phyloP scores from a whole-genome alignment of 2,113 vertebrate genomes.

The Phrynosoma blainvillii region DNA sequence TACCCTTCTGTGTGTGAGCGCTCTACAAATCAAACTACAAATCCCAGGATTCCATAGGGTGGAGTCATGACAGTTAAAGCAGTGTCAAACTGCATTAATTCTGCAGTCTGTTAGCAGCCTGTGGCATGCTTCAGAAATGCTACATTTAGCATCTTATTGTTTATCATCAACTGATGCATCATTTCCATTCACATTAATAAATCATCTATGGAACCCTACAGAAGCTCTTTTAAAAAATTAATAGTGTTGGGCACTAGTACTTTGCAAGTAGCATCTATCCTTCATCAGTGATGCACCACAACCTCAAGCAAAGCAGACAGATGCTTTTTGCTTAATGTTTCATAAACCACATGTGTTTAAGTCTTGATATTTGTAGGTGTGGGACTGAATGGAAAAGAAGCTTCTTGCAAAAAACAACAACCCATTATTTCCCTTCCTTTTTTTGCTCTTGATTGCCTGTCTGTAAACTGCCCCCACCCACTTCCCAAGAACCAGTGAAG shows the following conservation, averaged over 20 bases:
- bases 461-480: no score
- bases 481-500: not conserved
- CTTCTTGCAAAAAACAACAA: not conserved
- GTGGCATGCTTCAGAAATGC: not conserved
- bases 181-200: not conserved
- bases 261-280: not conserved
- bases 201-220: not conserved
- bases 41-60: no score
- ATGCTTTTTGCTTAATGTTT: not conserved
- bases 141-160: not conserved
- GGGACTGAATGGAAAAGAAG: slow-evolving; percentile 38
- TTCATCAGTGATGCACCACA: not conserved
- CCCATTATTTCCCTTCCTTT: not conserved
- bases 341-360: slow-evolving; percentile 18
- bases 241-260: not conserved
- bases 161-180: no score
- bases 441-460: not conserved
- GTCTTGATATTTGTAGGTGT: slow-evolving; percentile 8
- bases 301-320: no score
- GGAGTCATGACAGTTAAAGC: no score
- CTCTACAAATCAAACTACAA: no score
- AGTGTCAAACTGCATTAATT: no score
- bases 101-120: no score
- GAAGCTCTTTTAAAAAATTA: not conserved
- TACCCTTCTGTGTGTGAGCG: no score